Evolutionary conservation across 2,797 vertebrate genomes (phyloP).

Genomic region (Cryptoprocta ferox): DNA sequence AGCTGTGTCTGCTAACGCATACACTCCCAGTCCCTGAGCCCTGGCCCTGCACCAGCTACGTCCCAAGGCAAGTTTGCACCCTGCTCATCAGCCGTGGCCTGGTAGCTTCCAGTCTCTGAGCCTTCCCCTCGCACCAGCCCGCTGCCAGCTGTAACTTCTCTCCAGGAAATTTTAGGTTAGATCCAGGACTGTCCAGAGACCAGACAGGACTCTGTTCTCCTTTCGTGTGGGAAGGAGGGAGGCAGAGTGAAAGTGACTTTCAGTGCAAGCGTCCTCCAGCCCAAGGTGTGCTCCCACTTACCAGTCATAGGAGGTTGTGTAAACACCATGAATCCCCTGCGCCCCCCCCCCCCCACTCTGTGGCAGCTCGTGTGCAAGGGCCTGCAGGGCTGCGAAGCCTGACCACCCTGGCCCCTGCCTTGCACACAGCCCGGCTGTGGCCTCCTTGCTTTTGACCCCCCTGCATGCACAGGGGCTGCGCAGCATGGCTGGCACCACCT

Average conservation of each 20-base stretch:
- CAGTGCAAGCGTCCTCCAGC: neutral
- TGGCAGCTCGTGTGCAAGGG: neutral
- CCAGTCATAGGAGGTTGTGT: neutral
- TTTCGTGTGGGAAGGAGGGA: neutral
- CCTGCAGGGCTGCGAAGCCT: neutral
- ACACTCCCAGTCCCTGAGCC: neutral
- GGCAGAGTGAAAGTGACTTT: neutral
- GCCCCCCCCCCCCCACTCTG: neutral
- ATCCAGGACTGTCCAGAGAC: neutral
- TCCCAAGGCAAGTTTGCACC: neutral
- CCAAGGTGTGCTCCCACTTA: neutral
- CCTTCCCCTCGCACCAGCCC: neutral
- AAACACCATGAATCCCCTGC: neutral
- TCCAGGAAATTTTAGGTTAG: neutral
- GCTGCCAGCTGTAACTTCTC: neutral
- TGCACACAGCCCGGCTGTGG: neutral
- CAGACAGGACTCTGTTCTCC: neutral
- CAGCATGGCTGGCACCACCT: too few species aligned
- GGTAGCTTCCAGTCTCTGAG: neutral
- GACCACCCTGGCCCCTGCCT: rapidly evolving
- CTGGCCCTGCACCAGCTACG: rapidly evolving
- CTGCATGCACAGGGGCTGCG: too few species aligned
- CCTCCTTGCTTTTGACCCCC: too few species aligned
- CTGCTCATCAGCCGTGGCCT: neutral
- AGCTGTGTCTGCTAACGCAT: neutral